Evolutionary conservation across 2,797 vertebrate species (phyloP).

Genomic region (Corythornis leucogaster): DNA sequence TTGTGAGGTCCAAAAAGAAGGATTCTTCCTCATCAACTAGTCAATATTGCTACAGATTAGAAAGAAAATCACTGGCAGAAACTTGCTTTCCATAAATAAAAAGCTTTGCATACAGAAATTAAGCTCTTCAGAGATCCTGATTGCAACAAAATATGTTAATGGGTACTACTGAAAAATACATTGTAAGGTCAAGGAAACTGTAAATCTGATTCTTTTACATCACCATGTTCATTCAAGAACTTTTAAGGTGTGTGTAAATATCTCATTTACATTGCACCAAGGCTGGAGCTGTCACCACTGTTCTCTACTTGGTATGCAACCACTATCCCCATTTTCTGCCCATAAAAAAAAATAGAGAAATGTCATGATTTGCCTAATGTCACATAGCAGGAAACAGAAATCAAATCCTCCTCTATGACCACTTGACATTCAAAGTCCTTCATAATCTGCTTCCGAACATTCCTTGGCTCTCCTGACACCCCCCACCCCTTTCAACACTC

Average conservation of each 20-base stretch:
- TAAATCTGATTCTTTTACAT: not conserved
- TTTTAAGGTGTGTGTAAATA: slow-evolving; percentile 26
- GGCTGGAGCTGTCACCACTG: not conserved
- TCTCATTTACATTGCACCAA: not conserved
- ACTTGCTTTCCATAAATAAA: slow-evolving; percentile 29
- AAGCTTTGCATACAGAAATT: not conserved
- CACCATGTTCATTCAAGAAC: not conserved
- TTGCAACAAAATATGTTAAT: slow-evolving; percentile 28
- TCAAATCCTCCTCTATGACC: slow-evolving; percentile 40
- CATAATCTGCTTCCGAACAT: slow-evolving; percentile 21
- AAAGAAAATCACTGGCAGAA: not conserved
- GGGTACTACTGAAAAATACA: not conserved
- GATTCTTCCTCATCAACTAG: not conserved
- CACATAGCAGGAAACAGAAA: slow-evolving; percentile 52
- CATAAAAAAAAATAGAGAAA: slow-evolving; percentile 12
- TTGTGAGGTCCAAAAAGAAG: not conserved
- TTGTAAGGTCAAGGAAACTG: not conserved
- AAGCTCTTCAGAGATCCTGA: slow-evolving; percentile 6
- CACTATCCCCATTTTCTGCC: not conserved
- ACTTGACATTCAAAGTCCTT: slow-evolving; percentile 68
- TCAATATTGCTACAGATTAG: not conserved
- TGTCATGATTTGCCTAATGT: slow-evolving; percentile 56
- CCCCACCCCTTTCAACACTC: not conserved
- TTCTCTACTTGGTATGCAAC: slow-evolving; percentile 27
- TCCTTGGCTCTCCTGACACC: not conserved